Evolutionary conservation across 2,113 vertebrate genomes (phyloP), one percentile per base, ranked within the genome.

Genomic region (Patagioenas fasciata): DNA sequence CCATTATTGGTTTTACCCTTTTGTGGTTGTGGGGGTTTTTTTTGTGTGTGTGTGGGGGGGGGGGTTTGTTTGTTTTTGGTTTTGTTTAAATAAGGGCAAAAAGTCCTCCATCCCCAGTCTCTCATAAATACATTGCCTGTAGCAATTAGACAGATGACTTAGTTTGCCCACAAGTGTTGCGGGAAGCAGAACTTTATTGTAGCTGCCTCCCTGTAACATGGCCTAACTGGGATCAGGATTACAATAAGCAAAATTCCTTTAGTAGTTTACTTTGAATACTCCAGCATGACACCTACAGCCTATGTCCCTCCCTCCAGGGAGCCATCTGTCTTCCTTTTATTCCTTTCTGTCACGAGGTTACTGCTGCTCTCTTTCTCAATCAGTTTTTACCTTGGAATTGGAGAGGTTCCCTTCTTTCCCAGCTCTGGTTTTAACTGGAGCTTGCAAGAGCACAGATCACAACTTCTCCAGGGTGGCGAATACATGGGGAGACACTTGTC

Each of bases 361-460:
- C n/a, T 48, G 28, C 79, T 91, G 38, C 42, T 94, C 72, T 86
- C 26, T 62, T 86, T 89, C 48, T 51, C 34, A 62, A 31, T 66
- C 15, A 38, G 32, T 10, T 80, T 86, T 83, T 85, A 40, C 75
- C 34, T 38, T 83, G 73, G 93, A 95, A 91, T 86, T 95, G 91
- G 50, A 93, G 92, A 82, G 31, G 65, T 83, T 96, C 91, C 85
- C 81, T 96, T 96, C 78, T n/a, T 95, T 95, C 67, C 40, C 65
- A 61, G 57, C 75, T 97, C 96, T 97, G 90, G 32, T 95, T 97
- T 97, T 94, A 95, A 61, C 38, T 62, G 67, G 38, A 2, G 1
- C 48, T 83, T 88, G 24, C 75, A 64, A 73, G 86, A 95, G 42
- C 13, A 36, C 87, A 91, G 87, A 84, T 90, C 74, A 72, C 80